These are phyloP conservation scores for Meriones psammophilus DNA, from an alignment of 2,797 vertebrate genomes.

Conservation along the genomic window DNA sequence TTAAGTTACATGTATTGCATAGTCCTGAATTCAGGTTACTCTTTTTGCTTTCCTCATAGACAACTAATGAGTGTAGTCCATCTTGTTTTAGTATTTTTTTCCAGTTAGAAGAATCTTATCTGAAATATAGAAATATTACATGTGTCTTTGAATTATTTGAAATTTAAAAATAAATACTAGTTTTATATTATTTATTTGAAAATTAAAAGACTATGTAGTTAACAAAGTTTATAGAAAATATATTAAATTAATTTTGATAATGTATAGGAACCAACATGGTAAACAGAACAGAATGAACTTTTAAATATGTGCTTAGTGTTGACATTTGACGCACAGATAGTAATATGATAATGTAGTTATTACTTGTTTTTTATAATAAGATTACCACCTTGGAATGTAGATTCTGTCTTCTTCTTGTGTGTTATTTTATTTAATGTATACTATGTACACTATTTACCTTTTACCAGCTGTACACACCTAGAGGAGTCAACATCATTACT, in stretches of 20 bases:
- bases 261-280: neutral
- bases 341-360: neutral
- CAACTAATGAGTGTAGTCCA: neutral
- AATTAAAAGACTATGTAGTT: neutral
- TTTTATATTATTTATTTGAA: neutral
- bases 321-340: neutral
- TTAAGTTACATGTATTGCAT: neutral
- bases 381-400: neutral
- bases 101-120: neutral
- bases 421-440: slow-evolving; percentile 53
- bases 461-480: slow-evolving; percentile 48
- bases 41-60: neutral
- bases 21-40: neutral
- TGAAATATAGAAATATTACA: neutral
- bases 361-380: neutral
- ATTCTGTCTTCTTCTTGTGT: neutral
- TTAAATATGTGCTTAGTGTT: neutral
- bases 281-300: neutral
- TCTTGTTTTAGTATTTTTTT: neutral
- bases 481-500: neutral
- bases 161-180: neutral
- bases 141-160: neutral
- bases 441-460: neutral
- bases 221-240: neutral
- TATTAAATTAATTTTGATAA: neutral